phyloP scores from a whole-genome alignment of 2,113 vertebrate genomes.

The Chionis minor region DNA sequence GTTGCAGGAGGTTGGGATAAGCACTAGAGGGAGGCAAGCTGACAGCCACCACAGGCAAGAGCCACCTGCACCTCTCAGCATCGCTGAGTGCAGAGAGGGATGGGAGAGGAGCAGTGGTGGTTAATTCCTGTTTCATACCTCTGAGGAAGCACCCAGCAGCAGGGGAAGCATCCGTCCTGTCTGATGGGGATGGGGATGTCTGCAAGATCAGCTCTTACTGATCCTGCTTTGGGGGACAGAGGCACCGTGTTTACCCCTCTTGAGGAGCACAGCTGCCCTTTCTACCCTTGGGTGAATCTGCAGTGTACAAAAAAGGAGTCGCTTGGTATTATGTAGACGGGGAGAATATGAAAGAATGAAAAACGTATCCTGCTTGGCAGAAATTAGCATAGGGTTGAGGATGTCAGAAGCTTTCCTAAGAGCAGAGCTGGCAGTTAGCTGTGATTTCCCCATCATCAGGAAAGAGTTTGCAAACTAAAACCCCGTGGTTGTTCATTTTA shows the following conservation, averaged over 20 bases:
- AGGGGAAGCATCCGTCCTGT: not conserved
- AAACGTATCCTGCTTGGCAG: not conserved
- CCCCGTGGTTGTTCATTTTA: not conserved
- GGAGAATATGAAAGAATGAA: not conserved
- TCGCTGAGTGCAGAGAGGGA: rapidly evolving
- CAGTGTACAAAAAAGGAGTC: rapidly evolving
- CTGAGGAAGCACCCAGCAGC: not conserved
- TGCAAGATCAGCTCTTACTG: not conserved
- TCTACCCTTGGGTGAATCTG: not conserved
- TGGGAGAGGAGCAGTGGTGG: not conserved
- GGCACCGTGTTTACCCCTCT: rapidly evolving
- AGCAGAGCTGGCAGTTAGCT: not conserved
- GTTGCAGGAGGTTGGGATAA: not conserved
- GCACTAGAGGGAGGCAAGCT: constrained; percentile 43
- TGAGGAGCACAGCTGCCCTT: not conserved
- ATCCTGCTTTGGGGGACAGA: not conserved
- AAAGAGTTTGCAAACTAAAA: not conserved
- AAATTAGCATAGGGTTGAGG: not conserved
- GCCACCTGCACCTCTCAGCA: not conserved
- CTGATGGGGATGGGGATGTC: not conserved
- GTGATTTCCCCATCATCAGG: not conserved
- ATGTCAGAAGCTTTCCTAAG: not conserved
- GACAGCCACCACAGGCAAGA: not conserved
- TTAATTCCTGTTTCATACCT: not conserved
- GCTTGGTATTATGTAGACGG: not conserved